A percentile compares a stretch with the other conserved stretches of the same genome.
phyloP scores from a whole-genome alignment of 1,140 invertebrate species.

The Ctenoplectra terminalis region DNA sequence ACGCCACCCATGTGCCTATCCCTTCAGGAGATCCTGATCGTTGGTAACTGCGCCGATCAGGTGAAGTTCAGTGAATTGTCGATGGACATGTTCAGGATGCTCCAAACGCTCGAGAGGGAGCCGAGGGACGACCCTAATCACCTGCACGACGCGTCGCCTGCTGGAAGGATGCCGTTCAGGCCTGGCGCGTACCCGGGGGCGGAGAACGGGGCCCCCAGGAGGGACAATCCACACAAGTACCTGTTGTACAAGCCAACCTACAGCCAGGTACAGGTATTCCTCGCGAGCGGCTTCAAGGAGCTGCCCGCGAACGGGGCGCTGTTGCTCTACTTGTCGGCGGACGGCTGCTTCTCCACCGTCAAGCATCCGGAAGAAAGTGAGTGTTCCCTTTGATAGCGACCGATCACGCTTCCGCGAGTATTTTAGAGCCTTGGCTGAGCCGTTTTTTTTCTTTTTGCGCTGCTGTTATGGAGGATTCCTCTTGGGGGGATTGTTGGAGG shows the following conservation, averaged over 20 bases:
- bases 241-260: slow-evolving; percentile 97
- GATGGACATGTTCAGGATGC: slow-evolving; percentile 99
- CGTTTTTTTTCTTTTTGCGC: background rate
- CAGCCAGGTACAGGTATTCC: slow-evolving; percentile 95
- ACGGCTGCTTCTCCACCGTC: slow-evolving; percentile 94
- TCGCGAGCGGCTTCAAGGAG: slow-evolving; percentile 97
- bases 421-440: slow-evolving; percentile 31
- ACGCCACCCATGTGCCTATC: slow-evolving; percentile 92
- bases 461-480: background rate
- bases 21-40: slow-evolving; percentile 96
- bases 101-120: slow-evolving; percentile 96
- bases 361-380: slow-evolving; percentile 96
- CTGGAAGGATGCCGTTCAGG: slow-evolving; percentile 88
- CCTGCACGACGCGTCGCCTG: slow-evolving; percentile 93
- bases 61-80: slow-evolving; percentile 99
- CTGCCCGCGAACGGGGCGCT: slow-evolving; percentile 95
- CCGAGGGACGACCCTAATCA: slow-evolving; percentile 93
- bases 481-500: background rate
- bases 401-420: slow-evolving; percentile 19
- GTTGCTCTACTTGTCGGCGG: slow-evolving; percentile 96
- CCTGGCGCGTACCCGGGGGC: slow-evolving; percentile 84
- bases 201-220: slow-evolving; percentile 89
- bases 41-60: slow-evolving; percentile 96
- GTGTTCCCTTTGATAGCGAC: slow-evolving; percentile 73
- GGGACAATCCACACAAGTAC: slow-evolving; percentile 98